phyloP scores from a whole-genome alignment of 2,888 invertebrate species.

The Drosophila imparisetae region DNA sequence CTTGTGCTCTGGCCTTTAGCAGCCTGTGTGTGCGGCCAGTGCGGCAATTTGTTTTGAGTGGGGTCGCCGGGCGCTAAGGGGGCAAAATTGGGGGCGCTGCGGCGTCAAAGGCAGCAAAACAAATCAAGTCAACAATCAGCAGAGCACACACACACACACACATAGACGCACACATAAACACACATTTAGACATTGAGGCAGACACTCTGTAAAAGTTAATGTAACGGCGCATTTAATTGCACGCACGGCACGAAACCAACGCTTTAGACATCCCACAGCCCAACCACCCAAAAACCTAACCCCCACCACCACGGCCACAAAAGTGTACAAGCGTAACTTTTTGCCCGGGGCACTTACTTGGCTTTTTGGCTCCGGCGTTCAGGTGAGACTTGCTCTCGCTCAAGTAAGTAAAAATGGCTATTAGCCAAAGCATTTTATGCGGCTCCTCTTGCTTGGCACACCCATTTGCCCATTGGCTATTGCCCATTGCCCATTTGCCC shows the following conservation, averaged over 20 bases:
- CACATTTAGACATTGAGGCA: constrained; percentile 61
- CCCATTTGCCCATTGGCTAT: constrained; percentile 30
- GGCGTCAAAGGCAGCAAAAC: constrained; percentile 74
- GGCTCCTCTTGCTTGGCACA: constrained; percentile 68
- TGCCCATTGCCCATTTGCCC: constrained; percentile 21
- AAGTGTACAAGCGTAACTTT: constrained; percentile 69
- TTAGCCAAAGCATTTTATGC: constrained; percentile 78
- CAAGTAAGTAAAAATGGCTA: constrained; percentile 80
- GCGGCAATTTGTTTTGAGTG: constrained; percentile 81
- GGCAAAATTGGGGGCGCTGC: constrained; percentile 23
- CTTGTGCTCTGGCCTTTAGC: constrained; percentile 5
- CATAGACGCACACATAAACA: constrained; percentile 15
- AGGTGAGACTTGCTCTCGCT: constrained; percentile 62
- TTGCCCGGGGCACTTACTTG: constrained; percentile 65
- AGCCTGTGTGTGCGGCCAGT: constrained; percentile 37
- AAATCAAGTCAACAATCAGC: constrained; percentile 82
- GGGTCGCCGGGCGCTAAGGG: constrained; percentile 46
- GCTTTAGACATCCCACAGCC: constrained; percentile 31
- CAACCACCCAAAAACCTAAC: not conserved
- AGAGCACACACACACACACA: constrained; percentile 53
- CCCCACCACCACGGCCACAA: not conserved
- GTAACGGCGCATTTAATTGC: constrained; percentile 82
- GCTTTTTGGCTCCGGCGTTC: constrained; percentile 74
- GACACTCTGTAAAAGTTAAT: constrained; percentile 80
- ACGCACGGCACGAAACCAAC: constrained; percentile 70